Conservation (phyloP, 1,140 invertebrate species). For the Bombus breviceps region DNA sequence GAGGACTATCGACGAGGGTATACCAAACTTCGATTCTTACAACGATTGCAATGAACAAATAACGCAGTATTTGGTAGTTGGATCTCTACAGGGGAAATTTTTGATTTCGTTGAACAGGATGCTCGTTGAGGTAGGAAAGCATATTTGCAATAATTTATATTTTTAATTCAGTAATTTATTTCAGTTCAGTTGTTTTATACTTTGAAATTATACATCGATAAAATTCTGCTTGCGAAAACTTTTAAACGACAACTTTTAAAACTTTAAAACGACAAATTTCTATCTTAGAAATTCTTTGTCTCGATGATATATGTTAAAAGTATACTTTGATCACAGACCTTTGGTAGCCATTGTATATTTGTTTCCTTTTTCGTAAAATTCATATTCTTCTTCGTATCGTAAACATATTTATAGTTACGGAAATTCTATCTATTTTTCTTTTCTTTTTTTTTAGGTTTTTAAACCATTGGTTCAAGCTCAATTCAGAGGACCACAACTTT, state of each 20-base stretch:
- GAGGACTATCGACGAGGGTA: conserved; percentile 83
- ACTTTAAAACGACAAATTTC: background rate
- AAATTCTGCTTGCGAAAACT: background rate
- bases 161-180: too few relatives aligned
- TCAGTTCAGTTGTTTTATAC: background rate
- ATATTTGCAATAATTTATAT: background rate
- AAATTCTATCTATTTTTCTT: background rate
- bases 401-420: background rate
- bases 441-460: conserved; percentile 76
- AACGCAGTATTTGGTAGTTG: conserved; percentile 86
- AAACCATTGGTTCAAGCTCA: conserved; percentile 82
- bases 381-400: background rate
- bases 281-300: background rate
- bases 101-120: conserved; percentile 82
- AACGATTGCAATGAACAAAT: conserved; percentile 84
- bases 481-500: conserved; percentile 70
- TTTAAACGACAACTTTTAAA: background rate
- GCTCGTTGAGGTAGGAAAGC: conserved; percentile 70
- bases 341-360: too few relatives aligned
- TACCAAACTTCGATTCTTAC: conserved; percentile 83
- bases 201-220: background rate
- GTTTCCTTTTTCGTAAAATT: background rate
- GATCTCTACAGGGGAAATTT: conserved; percentile 84
- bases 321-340: background rate
- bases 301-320: background rate